A percentile compares a stretch with the other conserved stretches of the same genome.
These are phyloP conservation scores for Drosophila stalkeri DNA, from an alignment of 2,888 invertebrate species.

Conservation along the genomic window DNA sequence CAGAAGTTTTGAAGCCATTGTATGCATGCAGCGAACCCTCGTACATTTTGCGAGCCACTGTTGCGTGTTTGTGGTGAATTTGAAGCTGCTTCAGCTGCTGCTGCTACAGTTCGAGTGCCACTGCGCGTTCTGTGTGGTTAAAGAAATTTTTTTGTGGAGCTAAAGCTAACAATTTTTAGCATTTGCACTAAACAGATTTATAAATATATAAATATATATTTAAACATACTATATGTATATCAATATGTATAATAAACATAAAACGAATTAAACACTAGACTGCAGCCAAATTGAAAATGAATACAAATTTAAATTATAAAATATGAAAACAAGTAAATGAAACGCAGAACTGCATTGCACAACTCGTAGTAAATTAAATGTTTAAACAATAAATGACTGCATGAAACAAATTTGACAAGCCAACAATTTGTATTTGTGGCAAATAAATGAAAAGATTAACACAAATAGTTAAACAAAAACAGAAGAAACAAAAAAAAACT, in stretches of 20 bases:
- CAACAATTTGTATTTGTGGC: constrained; percentile 66
- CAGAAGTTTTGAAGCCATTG: constrained; percentile 19
- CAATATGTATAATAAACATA: constrained; percentile 48
- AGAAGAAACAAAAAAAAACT: constrained; percentile 40
- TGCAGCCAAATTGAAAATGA: constrained; percentile 69
- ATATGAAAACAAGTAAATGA: constrained; percentile 17
- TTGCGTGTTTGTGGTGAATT: constrained; percentile 16
- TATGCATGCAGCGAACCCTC: neutral
- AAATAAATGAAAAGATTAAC: constrained; percentile 21
- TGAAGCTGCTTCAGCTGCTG: constrained; percentile 5
- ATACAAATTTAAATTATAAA: constrained; percentile 21
- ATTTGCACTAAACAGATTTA: constrained; percentile 76
- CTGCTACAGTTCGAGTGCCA: constrained; percentile 24
- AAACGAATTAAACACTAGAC: constrained; percentile 74
- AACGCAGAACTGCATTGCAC: constrained; percentile 70
- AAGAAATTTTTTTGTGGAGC: constrained; percentile 45
- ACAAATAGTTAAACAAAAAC: constrained; percentile 23
- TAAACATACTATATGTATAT: constrained; percentile 55
- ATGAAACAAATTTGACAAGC: constrained; percentile 61
- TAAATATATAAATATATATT: constrained; percentile 34
- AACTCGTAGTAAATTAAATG: constrained; percentile 65
- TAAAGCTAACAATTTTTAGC: constrained; percentile 69
- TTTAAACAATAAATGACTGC: constrained; percentile 54
- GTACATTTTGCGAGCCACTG: constrained; percentile 30
- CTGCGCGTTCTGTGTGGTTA: constrained; percentile 39